Base-by-base conservation (phyloP, 1,140 invertebrate genomes). In the Liolophura sinensis region DNA sequence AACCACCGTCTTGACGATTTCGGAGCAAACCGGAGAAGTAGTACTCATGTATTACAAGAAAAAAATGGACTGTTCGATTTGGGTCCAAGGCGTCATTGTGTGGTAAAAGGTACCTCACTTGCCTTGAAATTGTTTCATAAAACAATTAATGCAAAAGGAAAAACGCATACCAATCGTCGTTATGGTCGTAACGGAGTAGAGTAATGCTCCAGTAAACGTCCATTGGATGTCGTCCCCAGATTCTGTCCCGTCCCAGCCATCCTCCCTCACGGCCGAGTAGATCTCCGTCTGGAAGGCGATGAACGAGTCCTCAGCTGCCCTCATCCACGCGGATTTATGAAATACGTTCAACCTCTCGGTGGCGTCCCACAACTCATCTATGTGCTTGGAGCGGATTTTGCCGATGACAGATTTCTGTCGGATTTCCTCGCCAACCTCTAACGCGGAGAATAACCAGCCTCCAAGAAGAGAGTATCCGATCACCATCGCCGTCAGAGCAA, bases 121-220 rank as follows among this genome's bases (percentile, higher is more conserved):
- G 31, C 3, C 31, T 40, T 40, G 31, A 40, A 40, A 40, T 40
- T 40, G 9, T 9, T 9, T 9, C 31, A 40, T 40, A 3, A 5
- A 40, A 40, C 31, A 40, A 40, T 5, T 3, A 40, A 9, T 9
- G 9, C 31, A 40, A 40, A 3, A 40, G 31, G 3, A 40, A 9
- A 9, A 40, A 46, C 5, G 74, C 84, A 81, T 81, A 92, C 92
- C 92, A 69, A 94, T 93, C 49, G 92, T 94, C 24, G 92, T 94
- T 78, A 94, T 91, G 73, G 94, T 89, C 60, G 91, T 93, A 68
- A 94, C 88, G 25, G 91, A 91, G 78, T 93, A 94, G 14, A 94
- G 87, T 16, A 94, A 82, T 1, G 93, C 90, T 57, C 91, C 91
- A 56, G 90, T 89, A 76, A 92, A 93, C 0, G 90, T 90, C 93